Percentiles rank a stretch among this genome's conserved stretches.
Evolutionary conservation across 1,140 invertebrate species (phyloP).

Genomic region (Pseudomyrmex flavicornis): DNA sequence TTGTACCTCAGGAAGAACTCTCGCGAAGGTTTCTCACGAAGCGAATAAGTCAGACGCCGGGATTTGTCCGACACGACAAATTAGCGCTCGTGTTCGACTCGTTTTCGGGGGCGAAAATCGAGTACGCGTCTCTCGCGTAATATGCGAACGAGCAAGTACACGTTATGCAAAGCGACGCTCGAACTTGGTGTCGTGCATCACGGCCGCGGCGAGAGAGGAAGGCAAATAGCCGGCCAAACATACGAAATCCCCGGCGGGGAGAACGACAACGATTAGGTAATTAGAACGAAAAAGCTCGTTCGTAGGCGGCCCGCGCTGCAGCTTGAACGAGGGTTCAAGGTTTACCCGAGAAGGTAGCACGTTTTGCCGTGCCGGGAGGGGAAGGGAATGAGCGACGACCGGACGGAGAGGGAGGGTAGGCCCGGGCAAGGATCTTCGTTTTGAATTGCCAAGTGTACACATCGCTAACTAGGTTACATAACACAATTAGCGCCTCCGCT

Average conservation of each 20-base stretch:
- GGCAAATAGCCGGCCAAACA: background rate
- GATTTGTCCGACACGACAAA: too few species aligned
- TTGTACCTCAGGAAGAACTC: background rate
- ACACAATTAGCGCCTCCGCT: slow-evolving; percentile 82
- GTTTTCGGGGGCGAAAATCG: background rate
- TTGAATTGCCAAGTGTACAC: slow-evolving; percentile 78
- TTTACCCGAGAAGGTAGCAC: background rate
- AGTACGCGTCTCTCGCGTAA: background rate
- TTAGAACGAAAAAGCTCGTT: slow-evolving; percentile 68
- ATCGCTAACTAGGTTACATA: slow-evolving; percentile 82
- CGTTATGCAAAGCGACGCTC: slow-evolving; percentile 41
- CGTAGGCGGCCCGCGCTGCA: background rate
- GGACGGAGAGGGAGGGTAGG: background rate
- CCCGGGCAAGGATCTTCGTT: slow-evolving; percentile 64
- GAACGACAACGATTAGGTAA: slow-evolving; percentile 48
- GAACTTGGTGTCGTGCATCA: slow-evolving; percentile 20
- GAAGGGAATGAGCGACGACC: background rate
- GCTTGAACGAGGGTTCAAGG: slow-evolving; percentile 32
- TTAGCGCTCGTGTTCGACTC: too few species aligned
- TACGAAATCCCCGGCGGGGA: background rate
- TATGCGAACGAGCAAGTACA: background rate
- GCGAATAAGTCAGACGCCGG: too few species aligned
- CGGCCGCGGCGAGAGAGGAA: background rate
- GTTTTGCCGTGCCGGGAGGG: background rate
- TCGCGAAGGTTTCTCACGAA: too few species aligned